Percentiles rank a stretch among this genome's conserved stretches.
Conservation (phyloP, 2,113 vertebrate species). For the Sardina pilchardus region DNA sequence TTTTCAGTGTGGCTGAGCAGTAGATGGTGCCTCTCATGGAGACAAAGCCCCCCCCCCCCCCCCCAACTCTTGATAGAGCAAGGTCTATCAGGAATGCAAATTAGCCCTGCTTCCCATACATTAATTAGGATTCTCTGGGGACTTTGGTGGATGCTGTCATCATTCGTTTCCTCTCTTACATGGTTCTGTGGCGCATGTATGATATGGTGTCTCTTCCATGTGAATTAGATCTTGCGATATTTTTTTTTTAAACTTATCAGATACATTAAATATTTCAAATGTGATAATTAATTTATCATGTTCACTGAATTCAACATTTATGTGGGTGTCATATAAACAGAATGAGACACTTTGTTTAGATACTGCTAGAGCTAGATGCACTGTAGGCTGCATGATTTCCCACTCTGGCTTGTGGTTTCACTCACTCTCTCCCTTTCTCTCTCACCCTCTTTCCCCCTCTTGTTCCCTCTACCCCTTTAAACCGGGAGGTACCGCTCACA, state of each 20-base stretch:
- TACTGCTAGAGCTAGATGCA: not conserved
- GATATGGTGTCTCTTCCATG: not conserved
- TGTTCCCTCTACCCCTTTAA: conserved; percentile 58
- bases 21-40: conserved; percentile 9
- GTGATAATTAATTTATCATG: not conserved
- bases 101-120: conserved; percentile 70
- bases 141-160: conserved; percentile 54
- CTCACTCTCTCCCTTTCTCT: conserved; percentile 21
- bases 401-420: not conserved
- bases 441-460: conserved; percentile 22
- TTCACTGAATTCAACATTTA: not conserved
- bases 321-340: not conserved
- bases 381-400: not conserved
- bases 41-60: not conserved
- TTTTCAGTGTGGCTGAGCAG: not conserved
- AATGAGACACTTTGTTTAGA: not conserved
- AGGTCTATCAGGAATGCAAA: conserved; percentile 71
- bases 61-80: not conserved
- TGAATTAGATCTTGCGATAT: not conserved
- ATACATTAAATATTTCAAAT: not conserved
- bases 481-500: conserved; percentile 64
- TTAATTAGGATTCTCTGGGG: conserved; percentile 72
- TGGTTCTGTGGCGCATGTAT: not conserved
- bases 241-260: not conserved
- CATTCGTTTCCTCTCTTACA: conserved; percentile 35